Percentiles rank a stretch among this genome's conserved stretches.
These are phyloP conservation scores for Xestobium rufovillosum DNA, from an alignment of 2,888 invertebrate species.

Conservation along the genomic window DNA sequence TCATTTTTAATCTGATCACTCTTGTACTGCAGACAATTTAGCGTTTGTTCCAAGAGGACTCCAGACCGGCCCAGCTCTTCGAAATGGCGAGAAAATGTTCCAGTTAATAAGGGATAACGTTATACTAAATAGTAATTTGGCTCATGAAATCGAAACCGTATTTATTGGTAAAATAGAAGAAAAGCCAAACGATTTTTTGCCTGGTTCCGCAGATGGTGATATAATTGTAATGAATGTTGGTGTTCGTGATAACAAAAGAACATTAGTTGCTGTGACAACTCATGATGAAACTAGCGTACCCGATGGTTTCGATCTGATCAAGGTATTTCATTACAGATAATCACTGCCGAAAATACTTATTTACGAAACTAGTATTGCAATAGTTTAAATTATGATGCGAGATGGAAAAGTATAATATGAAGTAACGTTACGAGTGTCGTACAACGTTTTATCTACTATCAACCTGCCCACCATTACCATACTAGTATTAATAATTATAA, in stretches of 20 bases:
- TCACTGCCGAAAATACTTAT: not conserved
- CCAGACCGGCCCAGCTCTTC: constrained; percentile 36
- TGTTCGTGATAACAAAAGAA: constrained; percentile 27
- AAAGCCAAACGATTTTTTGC: constrained; percentile 32
- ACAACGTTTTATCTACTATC: too few relatives aligned
- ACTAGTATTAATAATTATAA: too few relatives aligned
- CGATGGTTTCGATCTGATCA: constrained; percentile 38
- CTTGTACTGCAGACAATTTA: constrained; percentile 28
- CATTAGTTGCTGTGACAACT: constrained; percentile 39
- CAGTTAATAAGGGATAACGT: constrained; percentile 26
- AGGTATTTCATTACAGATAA: too few relatives aligned
- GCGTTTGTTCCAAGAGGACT: constrained; percentile 36
- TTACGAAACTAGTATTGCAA: not conserved
- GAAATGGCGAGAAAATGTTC: constrained; percentile 37
- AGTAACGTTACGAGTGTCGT: too few relatives aligned
- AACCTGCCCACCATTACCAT: too few relatives aligned
- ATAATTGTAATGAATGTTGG: constrained; percentile 37
- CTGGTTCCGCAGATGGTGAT: constrained; percentile 32
- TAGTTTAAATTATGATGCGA: too few relatives aligned
- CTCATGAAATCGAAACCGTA: constrained; percentile 24
- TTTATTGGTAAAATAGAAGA: constrained; percentile 29
- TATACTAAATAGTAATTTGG: constrained; percentile 20
- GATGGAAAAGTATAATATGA: too few relatives aligned
- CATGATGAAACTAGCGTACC: constrained; percentile 35
- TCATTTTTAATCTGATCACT: not conserved